Conservation (phyloP, 1,140 invertebrate species). For the Sycobia sp. region DNA sequence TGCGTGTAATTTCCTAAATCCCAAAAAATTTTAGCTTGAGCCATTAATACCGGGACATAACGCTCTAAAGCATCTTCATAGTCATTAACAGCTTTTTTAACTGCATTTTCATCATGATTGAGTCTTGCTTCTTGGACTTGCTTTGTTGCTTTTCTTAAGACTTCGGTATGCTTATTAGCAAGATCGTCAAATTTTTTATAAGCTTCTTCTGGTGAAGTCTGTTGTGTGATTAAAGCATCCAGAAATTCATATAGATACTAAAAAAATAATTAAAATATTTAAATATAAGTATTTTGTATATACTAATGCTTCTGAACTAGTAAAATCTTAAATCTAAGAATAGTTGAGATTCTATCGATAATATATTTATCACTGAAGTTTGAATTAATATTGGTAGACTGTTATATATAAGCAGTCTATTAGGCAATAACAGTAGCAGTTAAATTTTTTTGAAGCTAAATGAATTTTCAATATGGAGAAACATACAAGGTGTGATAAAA, state of each 20-base stretch:
- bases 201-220: conserved; percentile 96
- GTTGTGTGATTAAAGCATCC: conserved; percentile 95
- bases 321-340: too few relatives aligned
- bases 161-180: conserved; percentile 88
- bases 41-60: conserved; percentile 95
- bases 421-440: too few relatives aligned
- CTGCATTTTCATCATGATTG: conserved; percentile 85
- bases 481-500: too few relatives aligned
- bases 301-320: too few relatives aligned
- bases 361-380: too few relatives aligned
- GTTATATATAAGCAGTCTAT: too few relatives aligned
- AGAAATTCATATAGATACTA: conserved; percentile 88
- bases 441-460: too few relatives aligned
- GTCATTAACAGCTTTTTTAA: conserved; percentile 89
- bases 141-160: conserved; percentile 89
- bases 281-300: too few relatives aligned
- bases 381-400: too few relatives aligned
- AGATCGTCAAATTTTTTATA: conserved; percentile 97
- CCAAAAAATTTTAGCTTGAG: conserved; percentile 99
- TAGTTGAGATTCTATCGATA: too few relatives aligned
- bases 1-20: conserved; percentile 94
- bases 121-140: conserved; percentile 89
- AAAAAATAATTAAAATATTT: conserved; percentile 42
- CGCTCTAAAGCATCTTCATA: conserved; percentile 91
- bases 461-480: too few relatives aligned